Percentiles rank a stretch among this genome's conserved stretches.
Evolutionary conservation across 2,797 vertebrate species (phyloP).

Genomic region (Silurus aristotelis): DNA sequence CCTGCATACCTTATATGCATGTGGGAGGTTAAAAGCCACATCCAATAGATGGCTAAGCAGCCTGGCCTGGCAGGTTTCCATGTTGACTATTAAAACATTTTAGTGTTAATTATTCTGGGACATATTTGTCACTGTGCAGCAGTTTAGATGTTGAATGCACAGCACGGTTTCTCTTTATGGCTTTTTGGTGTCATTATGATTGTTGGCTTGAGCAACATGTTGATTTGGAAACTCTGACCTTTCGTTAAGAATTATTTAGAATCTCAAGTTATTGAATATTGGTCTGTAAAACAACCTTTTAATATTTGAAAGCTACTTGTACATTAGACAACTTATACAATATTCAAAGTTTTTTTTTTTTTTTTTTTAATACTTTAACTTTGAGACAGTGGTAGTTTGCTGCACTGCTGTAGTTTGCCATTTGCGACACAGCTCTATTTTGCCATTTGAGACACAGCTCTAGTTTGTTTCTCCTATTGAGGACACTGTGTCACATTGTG

Average conservation of each 20-base stretch:
- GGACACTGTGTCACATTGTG: background rate
- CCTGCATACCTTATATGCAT: background rate
- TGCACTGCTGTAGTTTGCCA: background rate
- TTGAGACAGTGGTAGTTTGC: too few species aligned
- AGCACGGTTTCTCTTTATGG: background rate
- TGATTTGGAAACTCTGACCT: background rate
- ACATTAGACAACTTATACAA: too few species aligned
- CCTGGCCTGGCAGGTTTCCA: background rate
- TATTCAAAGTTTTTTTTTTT: too few species aligned
- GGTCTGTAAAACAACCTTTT: background rate
- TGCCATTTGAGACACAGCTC: background rate
- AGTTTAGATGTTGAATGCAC: background rate
- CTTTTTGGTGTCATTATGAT: background rate
- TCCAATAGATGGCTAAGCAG: background rate
- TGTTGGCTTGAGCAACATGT: background rate
- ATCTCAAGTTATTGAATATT: background rate
- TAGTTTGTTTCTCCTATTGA: background rate
- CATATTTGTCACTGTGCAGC: background rate
- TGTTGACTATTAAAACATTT: background rate
- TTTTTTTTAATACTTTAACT: too few species aligned
- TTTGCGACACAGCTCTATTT: background rate
- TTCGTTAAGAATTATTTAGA: background rate
- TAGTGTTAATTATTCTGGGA: background rate
- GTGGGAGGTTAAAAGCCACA: background rate
- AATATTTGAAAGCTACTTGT: background rate